Evolutionary conservation across 2,888 invertebrate genomes (phyloP).

Genomic region (Yponomeuta cagnagella): DNA sequence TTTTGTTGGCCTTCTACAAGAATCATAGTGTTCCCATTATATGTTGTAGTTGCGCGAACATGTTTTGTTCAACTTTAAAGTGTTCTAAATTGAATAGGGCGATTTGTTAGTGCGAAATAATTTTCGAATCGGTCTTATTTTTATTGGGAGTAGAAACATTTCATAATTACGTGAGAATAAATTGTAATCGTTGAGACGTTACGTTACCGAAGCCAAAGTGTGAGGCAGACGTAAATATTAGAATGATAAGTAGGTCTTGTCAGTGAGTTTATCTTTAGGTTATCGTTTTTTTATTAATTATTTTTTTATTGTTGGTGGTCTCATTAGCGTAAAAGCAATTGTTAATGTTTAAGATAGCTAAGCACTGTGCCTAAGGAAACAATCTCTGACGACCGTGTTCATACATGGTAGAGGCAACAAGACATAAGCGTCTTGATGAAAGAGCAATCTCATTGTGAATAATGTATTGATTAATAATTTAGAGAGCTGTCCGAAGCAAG

Average conservation of each 20-base stretch:
- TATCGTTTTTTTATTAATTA: not conserved
- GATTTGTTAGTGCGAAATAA: not conserved
- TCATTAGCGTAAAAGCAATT: not conserved
- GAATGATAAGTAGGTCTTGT: not conserved
- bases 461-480: no score
- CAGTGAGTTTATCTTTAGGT: not conserved
- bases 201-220: not conserved
- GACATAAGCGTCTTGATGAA: no score
- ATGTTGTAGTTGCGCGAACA: not conserved
- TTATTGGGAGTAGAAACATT: not conserved
- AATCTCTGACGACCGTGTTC: no score
- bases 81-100: not conserved
- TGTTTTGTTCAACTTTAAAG: not conserved
- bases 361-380: no score
- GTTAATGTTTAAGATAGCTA: not conserved
- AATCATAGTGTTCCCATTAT: not conserved
- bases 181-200: not conserved
- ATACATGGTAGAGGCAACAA: no score
- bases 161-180: not conserved
- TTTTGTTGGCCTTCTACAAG: not conserved
- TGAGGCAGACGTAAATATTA: not conserved
- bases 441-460: no score
- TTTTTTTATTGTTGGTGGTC: not conserved
- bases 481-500: no score
- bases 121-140: not conserved